Evolutionary conservation across 1,140 invertebrate genomes (phyloP), one percentile per base, ranked within the genome.

Genomic region (Arctopsyche grandis): DNA sequence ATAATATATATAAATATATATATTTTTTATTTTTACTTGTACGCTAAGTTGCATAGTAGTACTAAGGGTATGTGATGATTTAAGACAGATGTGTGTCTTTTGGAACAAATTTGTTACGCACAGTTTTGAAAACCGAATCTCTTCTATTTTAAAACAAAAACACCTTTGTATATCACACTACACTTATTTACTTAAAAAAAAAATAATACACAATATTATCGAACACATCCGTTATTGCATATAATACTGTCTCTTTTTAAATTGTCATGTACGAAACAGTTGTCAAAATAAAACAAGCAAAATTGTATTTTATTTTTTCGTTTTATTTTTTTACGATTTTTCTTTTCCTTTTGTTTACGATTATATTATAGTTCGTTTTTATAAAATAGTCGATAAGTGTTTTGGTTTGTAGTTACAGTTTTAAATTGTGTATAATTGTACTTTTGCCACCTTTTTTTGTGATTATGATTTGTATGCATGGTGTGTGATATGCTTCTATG

Each of bases 291-390:
- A 79, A 81, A 81, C 69, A 78, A 80, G 19, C 77, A 81, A 69
- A 80, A 82, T 78, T 82, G 78, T 82, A 80, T 76, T 80, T 76
- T 78, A 43, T 21, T 43, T 75, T 82, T 80, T 82, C 16, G 78
- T 80, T 82, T 82, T 78, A 80, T 80, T 82, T 82, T 77, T 52
- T 78, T 81, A 9, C 43, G 5, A 48, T 70, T 70, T 48, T 76
- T 19, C 14, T 46, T 38, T 52, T 38, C 63, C 63, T 75, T 71
- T 71, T 38, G 16, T 69, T 26, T 38, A 22, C 12, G 9, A 66
- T 19, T 22, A 7, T 74, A 74, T 74, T 74, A 46, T n/a, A n/a
- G n/a, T 16, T 70, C 26, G 29, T 70, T 44, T 43, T 66, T n/a
- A n/a, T n/a, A n/a, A 66, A 56, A 56, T 56, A n/a, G 14, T 56